These are phyloP conservation scores for Sebastes kiyomatsui DNA, from an alignment of 2,797 vertebrate genomes.

Conservation along the genomic window DNA sequence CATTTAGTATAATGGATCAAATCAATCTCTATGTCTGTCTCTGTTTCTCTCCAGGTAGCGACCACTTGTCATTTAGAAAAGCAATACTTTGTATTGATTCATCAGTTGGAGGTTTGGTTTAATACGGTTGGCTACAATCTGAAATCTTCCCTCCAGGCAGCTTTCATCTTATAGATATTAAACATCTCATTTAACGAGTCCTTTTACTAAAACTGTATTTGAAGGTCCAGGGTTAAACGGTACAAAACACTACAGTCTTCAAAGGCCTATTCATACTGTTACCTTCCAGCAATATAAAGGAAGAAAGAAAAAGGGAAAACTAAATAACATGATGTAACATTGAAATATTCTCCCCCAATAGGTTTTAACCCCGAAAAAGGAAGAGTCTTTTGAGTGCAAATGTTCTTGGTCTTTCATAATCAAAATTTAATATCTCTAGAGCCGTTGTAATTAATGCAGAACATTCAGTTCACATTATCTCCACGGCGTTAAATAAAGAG, in stretches of 20 bases:
- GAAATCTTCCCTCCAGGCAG: neutral
- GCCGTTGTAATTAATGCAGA: slow-evolving; percentile 7
- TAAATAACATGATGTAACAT: neutral
- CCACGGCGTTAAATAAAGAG: neutral
- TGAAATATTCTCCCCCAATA: neutral
- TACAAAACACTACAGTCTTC: slow-evolving; percentile 5
- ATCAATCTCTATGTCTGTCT: neutral
- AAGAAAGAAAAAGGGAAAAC: neutral
- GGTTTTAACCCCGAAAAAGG: neutral
- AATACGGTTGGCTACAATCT: neutral
- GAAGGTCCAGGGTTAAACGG: neutral
- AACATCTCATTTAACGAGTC: neutral
- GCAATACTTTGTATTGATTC: neutral
- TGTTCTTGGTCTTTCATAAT: slow-evolving; percentile 5
- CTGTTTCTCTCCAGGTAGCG: neutral
- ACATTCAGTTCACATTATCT: slow-evolving; percentile 1
- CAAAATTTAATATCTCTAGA: slow-evolving; percentile 2
- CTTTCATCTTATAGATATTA: neutral
- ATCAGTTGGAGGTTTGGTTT: neutral
- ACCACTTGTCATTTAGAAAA: neutral
- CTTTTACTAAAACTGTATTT: neutral
- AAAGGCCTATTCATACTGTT: neutral
- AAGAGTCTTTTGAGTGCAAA: neutral
- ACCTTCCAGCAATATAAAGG: neutral
- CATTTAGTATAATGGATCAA: neutral